Evolutionary conservation across 2,888 invertebrate species (phyloP).

Genomic region (Tridacna crocea): DNA sequence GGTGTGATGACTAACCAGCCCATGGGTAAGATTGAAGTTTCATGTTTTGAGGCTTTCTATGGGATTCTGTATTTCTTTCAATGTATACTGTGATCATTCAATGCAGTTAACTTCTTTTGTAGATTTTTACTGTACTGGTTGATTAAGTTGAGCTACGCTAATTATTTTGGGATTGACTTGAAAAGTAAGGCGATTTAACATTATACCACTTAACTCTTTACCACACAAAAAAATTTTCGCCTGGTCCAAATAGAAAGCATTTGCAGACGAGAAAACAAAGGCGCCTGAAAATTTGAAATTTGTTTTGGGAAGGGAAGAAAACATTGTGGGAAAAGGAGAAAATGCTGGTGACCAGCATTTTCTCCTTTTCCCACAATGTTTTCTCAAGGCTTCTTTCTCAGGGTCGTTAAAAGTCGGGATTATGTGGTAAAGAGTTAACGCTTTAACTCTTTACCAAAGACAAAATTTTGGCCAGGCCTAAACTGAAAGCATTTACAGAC

Average conservation of each 20-base stretch:
- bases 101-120: too few relatives aligned
- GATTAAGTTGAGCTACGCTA: too few relatives aligned
- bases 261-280: neutral
- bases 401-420: neutral
- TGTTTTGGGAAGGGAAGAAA: neutral
- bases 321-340: neutral
- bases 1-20: slow-evolving; percentile 19
- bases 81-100: too few relatives aligned
- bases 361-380: slow-evolving; percentile 8
- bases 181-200: neutral
- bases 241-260: neutral
- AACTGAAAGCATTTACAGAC: neutral
- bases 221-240: neutral
- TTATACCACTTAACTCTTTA: neutral
- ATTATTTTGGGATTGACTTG: too few relatives aligned
- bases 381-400: neutral
- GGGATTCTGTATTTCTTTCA: too few relatives aligned
- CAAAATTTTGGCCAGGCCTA: too few relatives aligned
- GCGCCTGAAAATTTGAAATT: neutral
- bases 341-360: neutral
- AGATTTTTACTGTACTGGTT: too few relatives aligned
- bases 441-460: too few relatives aligned
- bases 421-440: slow-evolving; percentile 5
- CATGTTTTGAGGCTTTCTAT: neutral
- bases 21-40: neutral